phyloP scores from a whole-genome alignment of 1,140 invertebrate species.

The Hycleus cichorii region DNA sequence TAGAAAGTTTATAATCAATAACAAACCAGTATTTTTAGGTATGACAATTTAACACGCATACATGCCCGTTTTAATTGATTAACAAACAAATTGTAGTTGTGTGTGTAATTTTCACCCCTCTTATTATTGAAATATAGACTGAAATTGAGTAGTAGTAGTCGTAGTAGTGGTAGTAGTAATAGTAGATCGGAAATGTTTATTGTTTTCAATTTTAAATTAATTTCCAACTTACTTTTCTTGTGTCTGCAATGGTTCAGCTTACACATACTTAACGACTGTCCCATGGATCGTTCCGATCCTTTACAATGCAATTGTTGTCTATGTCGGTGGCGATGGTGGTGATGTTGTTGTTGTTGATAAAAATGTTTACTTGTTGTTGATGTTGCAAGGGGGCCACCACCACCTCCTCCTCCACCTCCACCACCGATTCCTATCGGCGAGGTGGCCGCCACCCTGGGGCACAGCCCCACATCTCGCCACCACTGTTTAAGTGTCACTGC shows the following conservation, averaged over 20 bases:
- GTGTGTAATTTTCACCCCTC: no score
- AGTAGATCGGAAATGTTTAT: no score
- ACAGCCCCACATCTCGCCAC: slow-evolving; percentile 43
- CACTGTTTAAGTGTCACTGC: slow-evolving; percentile 41
- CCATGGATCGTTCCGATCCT: slow-evolving; percentile 36
- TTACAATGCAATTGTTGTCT: no score
- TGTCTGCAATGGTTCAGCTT: slow-evolving; percentile 40
- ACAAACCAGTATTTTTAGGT: no score
- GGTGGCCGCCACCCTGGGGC: slow-evolving; percentile 34
- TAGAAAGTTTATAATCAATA: no score
- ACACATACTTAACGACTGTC: slow-evolving; percentile 42
- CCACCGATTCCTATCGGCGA: slow-evolving; percentile 18
- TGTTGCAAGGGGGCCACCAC: slow-evolving; percentile 17
- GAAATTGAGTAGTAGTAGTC: no score
- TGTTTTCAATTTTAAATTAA: neutral
- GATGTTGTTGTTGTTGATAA: neutral
- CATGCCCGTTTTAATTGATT: no score
- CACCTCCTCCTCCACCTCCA: neutral
- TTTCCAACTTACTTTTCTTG: slow-evolving; percentile 38
- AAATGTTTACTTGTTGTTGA: no score
- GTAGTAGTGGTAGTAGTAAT: no score
- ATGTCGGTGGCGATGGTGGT: neutral
- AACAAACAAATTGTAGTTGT: no score
- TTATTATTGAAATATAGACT: no score
- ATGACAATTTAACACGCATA: no score